A percentile compares a stretch with the other conserved stretches of the same genome.
Evolutionary conservation across 1,140 invertebrate genomes (phyloP).

Genomic region (Ganaspis sp.): DNA sequence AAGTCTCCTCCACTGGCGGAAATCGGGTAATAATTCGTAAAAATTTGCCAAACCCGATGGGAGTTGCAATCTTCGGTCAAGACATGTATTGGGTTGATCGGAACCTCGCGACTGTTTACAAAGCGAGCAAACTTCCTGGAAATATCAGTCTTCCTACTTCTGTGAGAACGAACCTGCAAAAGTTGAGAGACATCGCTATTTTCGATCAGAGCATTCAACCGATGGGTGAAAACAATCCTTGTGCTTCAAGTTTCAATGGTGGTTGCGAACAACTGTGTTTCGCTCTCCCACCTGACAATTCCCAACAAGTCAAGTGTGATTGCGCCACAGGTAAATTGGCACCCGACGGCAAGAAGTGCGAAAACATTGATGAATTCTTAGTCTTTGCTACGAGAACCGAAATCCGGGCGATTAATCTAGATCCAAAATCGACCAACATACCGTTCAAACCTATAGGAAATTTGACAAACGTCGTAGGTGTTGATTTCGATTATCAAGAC

Average conservation of each 20-base stretch:
- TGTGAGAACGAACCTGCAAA: slow-evolving; percentile 88
- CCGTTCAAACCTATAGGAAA: slow-evolving; percentile 93
- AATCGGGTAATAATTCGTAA: slow-evolving; percentile 89
- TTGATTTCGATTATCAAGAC: slow-evolving; percentile 96
- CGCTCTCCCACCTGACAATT: slow-evolving; percentile 84
- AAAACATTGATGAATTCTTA: slow-evolving; percentile 89
- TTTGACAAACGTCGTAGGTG: slow-evolving; percentile 95
- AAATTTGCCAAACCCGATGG: slow-evolving; percentile 96
- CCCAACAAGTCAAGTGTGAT: slow-evolving; percentile 80
- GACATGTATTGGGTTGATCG: slow-evolving; percentile 98
- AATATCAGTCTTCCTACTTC: slow-evolving; percentile 82
- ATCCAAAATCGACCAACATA: slow-evolving; percentile 86
- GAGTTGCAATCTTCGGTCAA: slow-evolving; percentile 88
- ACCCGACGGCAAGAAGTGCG: slow-evolving; percentile 83
- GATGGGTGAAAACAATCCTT: slow-evolving; percentile 86
- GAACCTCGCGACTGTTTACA: slow-evolving; percentile 92
- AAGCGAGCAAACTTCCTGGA: slow-evolving; percentile 86
- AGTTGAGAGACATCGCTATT: slow-evolving; percentile 92
- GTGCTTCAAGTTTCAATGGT: slow-evolving; percentile 83
- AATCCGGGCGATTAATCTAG: slow-evolving; percentile 89
- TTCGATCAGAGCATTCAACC: slow-evolving; percentile 93
- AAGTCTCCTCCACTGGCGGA: slow-evolving; percentile 87
- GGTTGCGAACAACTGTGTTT: slow-evolving; percentile 98
- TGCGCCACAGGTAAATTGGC: slow-evolving; percentile 91
- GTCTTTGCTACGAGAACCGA: slow-evolving; percentile 95